phyloP scores from a whole-genome alignment of 2,797 vertebrate genomes.

The Enteromius mattozi region DNA sequence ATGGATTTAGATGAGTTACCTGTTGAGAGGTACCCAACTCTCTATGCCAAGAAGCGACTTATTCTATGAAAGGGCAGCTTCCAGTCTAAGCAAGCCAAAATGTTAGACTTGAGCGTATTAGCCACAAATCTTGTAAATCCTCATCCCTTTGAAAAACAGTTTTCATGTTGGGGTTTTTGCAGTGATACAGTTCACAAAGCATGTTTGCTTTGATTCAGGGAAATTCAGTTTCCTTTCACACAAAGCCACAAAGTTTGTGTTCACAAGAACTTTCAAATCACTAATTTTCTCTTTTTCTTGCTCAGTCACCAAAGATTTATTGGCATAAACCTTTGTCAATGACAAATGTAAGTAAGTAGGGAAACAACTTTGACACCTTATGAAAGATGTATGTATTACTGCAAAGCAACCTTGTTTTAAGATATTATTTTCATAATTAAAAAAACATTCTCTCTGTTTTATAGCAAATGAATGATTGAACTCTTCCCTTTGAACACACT shows the following conservation, averaged over 20 bases:
- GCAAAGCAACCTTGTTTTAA: too few relatives aligned
- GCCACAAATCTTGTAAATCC: slow-evolving; percentile 56
- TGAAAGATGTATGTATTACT: neutral
- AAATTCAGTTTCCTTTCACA: slow-evolving; percentile 20
- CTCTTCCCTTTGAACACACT: too few relatives aligned
- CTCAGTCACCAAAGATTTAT: neutral
- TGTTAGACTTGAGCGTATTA: slow-evolving; percentile 60
- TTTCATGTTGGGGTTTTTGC: slow-evolving; percentile 37
- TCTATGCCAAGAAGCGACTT: slow-evolving; percentile 18
- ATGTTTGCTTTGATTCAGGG: slow-evolving; percentile 17
- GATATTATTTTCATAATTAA: too few relatives aligned
- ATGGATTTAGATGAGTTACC: slow-evolving; percentile 44
- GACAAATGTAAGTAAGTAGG: too few relatives aligned
- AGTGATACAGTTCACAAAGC: slow-evolving; percentile 38
- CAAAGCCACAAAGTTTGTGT: slow-evolving; percentile 32
- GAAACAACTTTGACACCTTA: neutral
- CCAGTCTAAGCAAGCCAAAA: slow-evolving; percentile 56
- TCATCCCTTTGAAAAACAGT: slow-evolving; percentile 35
- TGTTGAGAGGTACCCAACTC: neutral
- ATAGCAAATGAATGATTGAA: too few relatives aligned
- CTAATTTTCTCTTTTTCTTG: neutral
- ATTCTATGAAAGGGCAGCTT: slow-evolving; percentile 55
- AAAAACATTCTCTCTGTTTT: too few relatives aligned
- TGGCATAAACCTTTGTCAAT: neutral
- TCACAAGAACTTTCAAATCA: slow-evolving; percentile 20